Evolutionary conservation across 2,797 vertebrate genomes (phyloP).

Genomic region (Mionectes olivaceus): DNA sequence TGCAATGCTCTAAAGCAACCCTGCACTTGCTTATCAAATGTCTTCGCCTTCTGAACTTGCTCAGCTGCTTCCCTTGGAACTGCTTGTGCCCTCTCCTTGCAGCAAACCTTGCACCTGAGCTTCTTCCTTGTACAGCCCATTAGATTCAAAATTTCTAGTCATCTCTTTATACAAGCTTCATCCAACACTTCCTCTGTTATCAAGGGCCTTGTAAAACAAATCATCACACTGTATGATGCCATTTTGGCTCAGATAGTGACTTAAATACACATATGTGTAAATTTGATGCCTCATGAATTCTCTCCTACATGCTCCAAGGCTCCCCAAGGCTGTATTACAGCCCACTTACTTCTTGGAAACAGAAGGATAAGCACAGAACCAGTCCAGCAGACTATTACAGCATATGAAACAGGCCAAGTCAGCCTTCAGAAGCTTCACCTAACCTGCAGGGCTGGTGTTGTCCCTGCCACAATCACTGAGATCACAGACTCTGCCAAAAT

Average conservation of each 20-base stretch:
- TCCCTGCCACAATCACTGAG: not conserved
- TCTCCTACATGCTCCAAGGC: not conserved
- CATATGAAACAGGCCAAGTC: not conserved
- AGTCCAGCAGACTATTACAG: not conserved
- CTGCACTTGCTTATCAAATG: not conserved
- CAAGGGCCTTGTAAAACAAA: not conserved
- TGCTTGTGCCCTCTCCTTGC: not conserved
- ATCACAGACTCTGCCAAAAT: not conserved
- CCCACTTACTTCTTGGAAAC: not conserved
- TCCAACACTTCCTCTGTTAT: not conserved
- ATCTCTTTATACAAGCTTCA: not conserved
- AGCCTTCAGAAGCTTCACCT: not conserved
- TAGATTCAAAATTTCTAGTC: not conserved
- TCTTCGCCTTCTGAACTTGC: not conserved
- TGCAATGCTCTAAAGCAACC: not conserved
- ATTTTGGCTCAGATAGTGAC: not conserved
- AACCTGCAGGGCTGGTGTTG: not conserved
- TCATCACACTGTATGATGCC: not conserved
- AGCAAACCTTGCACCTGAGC: not conserved
- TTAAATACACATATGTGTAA: not conserved
- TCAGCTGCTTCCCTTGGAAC: not conserved
- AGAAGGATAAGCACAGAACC: conserved; percentile 4
- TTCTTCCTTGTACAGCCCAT: not conserved
- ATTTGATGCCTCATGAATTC: not conserved
- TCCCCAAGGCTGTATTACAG: not conserved